Evolutionary conservation across 2,797 vertebrate genomes (phyloP).

Genomic region (Scolopax rusticola): DNA sequence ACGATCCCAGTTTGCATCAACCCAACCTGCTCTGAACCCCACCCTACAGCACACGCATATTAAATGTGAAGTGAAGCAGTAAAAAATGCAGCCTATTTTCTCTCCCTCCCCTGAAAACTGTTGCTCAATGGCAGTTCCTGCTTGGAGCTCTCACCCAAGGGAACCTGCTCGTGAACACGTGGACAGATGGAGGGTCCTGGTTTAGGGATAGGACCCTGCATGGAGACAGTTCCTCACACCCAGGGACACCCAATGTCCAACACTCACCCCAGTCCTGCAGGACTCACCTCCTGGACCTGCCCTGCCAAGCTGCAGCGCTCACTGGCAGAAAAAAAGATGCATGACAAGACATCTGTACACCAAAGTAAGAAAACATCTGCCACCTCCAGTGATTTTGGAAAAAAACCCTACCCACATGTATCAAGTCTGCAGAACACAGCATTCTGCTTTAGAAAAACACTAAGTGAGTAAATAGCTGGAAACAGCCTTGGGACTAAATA

Average conservation of each 20-base stretch:
- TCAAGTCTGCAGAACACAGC: background rate
- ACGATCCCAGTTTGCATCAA: background rate
- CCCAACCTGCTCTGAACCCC: background rate
- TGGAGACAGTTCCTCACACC: background rate
- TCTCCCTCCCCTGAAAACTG: background rate
- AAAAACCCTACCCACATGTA: background rate
- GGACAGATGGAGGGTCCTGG: background rate
- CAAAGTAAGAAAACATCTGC: background rate
- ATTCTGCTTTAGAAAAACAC: background rate
- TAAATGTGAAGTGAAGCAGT: constrained; percentile 2
- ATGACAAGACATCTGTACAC: background rate
- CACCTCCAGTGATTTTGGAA: background rate
- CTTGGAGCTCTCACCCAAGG: too few species aligned
- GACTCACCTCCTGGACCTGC: background rate
- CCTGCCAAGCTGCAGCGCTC: background rate
- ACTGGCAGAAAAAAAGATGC: background rate
- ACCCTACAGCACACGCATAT: background rate
- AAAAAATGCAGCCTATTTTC: background rate
- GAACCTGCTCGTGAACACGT: too few species aligned
- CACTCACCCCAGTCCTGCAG: background rate
- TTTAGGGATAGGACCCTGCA: background rate
- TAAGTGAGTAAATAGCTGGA: background rate
- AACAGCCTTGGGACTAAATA: background rate
- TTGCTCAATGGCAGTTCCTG: background rate
- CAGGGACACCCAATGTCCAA: background rate